These are phyloP conservation scores for Thamnaconus septentrionalis DNA, from an alignment of 2,113 vertebrate genomes.

Conservation along the genomic window DNA sequence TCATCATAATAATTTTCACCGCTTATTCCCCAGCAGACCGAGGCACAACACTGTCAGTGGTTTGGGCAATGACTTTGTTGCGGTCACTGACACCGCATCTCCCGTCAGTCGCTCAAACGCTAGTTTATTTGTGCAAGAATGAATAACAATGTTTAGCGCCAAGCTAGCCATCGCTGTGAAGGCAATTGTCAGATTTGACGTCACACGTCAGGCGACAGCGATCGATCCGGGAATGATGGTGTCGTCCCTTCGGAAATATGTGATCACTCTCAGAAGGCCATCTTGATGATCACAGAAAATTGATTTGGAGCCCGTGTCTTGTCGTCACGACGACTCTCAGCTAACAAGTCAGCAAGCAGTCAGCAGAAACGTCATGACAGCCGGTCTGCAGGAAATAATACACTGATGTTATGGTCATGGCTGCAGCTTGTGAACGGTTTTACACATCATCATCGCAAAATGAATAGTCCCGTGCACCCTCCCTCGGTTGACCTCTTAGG, in stretches of 20 bases:
- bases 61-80: slow-evolving; percentile 20
- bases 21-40: slow-evolving; percentile 21
- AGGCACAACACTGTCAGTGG: slow-evolving; percentile 17
- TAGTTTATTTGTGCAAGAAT: background rate
- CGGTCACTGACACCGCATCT: background rate
- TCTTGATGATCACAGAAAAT: slow-evolving; percentile 4
- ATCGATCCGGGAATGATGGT: slow-evolving; percentile 14
- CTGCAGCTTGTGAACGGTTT: too few relatives aligned
- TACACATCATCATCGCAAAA: too few relatives aligned
- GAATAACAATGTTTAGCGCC: background rate
- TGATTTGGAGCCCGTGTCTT: background rate
- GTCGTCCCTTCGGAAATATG: slow-evolving; percentile 8
- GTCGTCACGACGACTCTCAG: background rate
- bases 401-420: too few relatives aligned
- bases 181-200: slow-evolving; percentile 1
- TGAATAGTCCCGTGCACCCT: too few relatives aligned
- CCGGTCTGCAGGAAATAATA: too few relatives aligned
- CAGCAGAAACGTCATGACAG: too few relatives aligned
- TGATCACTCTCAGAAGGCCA: slow-evolving; percentile 22
- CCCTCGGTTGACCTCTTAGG: too few relatives aligned
- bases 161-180: background rate
- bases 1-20: background rate
- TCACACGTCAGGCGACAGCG: background rate
- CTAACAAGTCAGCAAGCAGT: background rate
- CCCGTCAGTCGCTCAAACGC: background rate